A percentile compares a stretch with the other conserved stretches of the same genome.
Evolutionary conservation across 2,113 vertebrate genomes (phyloP).

Genomic region (Nesogale talazaci): DNA sequence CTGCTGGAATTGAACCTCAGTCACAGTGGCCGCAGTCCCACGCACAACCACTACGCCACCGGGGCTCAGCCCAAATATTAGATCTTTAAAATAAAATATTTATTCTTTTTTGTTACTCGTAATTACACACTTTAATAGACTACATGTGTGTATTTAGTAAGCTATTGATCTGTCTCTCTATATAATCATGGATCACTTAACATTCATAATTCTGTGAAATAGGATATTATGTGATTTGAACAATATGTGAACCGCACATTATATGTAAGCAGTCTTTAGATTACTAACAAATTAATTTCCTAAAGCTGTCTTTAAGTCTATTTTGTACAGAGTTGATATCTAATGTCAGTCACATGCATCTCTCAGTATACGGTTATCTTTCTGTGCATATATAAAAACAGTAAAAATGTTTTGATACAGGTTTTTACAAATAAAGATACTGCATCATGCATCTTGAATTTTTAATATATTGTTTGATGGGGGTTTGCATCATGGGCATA

Average conservation of each 20-base stretch:
- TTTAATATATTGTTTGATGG: neutral
- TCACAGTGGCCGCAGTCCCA: too few relatives aligned
- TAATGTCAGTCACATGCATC: neutral
- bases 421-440: neutral
- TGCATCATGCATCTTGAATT: neutral
- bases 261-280: too few relatives aligned
- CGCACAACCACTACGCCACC: too few relatives aligned
- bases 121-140: constrained; percentile 17
- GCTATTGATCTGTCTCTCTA: too few relatives aligned
- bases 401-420: neutral
- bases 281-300: too few relatives aligned
- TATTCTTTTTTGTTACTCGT: constrained; percentile 1
- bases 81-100: constrained; percentile 52
- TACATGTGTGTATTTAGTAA: too few relatives aligned
- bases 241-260: too few relatives aligned
- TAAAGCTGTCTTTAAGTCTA: neutral
- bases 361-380: neutral
- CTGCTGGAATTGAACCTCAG: too few relatives aligned
- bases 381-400: neutral
- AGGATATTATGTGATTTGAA: neutral
- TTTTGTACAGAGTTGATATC: neutral
- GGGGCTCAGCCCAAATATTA: too few relatives aligned
- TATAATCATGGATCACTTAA: neutral
- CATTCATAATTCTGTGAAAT: neutral
- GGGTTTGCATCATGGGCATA: neutral